These are phyloP conservation scores for Lydus trimaculatus DNA, from an alignment of 2,888 invertebrate genomes.

Conservation along the genomic window DNA sequence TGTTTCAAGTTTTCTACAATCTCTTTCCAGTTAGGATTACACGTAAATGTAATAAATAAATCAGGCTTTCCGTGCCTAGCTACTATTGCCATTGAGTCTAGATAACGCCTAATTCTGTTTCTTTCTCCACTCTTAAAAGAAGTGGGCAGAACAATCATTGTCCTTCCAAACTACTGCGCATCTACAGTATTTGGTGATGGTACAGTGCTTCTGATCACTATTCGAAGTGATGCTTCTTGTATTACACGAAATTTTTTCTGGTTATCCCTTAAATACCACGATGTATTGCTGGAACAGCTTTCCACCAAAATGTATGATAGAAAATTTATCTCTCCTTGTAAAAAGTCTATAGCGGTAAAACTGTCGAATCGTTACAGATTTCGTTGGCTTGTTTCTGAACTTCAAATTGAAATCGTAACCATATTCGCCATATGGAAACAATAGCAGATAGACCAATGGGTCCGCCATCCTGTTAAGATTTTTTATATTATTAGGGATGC, in stretches of 20 bases:
- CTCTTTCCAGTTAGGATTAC: background rate
- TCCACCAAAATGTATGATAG: constrained; percentile 8
- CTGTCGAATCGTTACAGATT: constrained; percentile 10
- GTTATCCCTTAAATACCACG: background rate
- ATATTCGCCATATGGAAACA: constrained; percentile 12
- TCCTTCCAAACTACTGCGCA: too few relatives aligned
- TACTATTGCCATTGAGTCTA: background rate
- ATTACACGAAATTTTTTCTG: background rate
- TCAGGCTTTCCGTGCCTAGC: too few relatives aligned
- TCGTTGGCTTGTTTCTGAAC: background rate
- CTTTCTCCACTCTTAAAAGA: background rate
- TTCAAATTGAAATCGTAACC: background rate
- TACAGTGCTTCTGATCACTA: background rate
- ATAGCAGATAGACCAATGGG: constrained; percentile 11
- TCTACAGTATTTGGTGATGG: too few relatives aligned
- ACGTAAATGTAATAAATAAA: background rate
- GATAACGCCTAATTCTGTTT: background rate
- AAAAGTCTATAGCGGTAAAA: constrained; percentile 17
- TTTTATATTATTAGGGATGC: background rate
- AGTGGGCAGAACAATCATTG: too few relatives aligned
- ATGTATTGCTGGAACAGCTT: constrained; percentile 22
- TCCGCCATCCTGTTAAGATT: constrained; percentile 8
- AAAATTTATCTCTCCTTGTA: constrained; percentile 7
- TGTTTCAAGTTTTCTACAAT: background rate
- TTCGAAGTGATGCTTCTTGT: too few relatives aligned